A percentile compares a stretch with the other conserved stretches of the same genome.
Conservation (phyloP, 2,888 invertebrate species). For the Metopia argyrocephala region DNA sequence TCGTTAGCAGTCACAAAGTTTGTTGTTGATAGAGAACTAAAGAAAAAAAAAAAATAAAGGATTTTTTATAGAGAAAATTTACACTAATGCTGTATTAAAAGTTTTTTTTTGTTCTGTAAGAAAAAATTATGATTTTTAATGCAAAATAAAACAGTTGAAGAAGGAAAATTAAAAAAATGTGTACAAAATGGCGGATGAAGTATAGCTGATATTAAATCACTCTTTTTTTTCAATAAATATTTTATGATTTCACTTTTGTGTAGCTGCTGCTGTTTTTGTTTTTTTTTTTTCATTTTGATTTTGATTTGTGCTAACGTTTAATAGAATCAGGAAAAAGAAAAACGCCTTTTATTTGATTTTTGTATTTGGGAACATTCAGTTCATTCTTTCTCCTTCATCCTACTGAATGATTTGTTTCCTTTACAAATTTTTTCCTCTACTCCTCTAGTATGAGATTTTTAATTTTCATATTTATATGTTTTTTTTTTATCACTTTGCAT, state of each 20-base stretch:
- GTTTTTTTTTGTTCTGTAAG: too few relatives aligned
- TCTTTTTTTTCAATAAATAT: neutral
- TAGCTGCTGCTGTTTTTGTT: neutral
- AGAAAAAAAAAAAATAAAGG: neutral
- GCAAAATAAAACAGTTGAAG: neutral
- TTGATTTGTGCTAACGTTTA: conserved; percentile 39
- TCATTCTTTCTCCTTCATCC: neutral
- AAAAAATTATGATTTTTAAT: neutral
- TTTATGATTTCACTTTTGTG: conserved; percentile 15
- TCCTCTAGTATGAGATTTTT: neutral
- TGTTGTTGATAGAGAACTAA: neutral
- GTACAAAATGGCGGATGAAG: neutral
- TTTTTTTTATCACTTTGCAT: neutral
- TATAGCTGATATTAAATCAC: neutral
- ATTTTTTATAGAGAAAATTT: neutral
- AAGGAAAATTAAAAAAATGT: neutral
- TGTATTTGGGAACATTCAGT: neutral
- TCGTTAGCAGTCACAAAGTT: neutral
- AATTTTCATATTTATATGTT: conserved; percentile 4
- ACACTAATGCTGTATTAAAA: neutral
- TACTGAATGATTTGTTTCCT: conserved; percentile 19
- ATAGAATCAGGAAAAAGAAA: conserved; percentile 8
- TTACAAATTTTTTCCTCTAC: neutral
- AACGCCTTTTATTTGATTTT: conserved; percentile 22
- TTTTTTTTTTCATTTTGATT: neutral